Base-by-base conservation (phyloP, 2,888 invertebrate species). In the Tiliacea citrago region DNA sequence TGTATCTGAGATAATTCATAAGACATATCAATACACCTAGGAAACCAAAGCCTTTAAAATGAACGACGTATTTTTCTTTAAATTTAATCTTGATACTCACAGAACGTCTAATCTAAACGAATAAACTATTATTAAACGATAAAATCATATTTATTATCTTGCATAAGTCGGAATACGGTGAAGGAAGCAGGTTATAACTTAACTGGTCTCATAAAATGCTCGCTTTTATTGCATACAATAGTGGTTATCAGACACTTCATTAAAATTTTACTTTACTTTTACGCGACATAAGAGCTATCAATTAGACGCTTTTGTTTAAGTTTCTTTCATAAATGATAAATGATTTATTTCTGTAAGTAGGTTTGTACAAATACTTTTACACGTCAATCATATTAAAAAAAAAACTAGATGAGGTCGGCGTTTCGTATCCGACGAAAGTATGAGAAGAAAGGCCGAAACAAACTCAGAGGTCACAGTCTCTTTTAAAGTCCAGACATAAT, bases 141-240 rank as follows among this genome's bases (percentile, higher is more conserved):
- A 80, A 68, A 71, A 75, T 80, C 70, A 75, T 69, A 71, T 84
- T 82, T 84, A 84, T 60, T 68, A 68, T 68, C 65, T 58, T 58
- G 65, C 70, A 60, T 61, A 71, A 75, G 42, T 62, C 66, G 12
- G 57, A 55, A 42, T 42, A 66, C 61, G n/a, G 55, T 21, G 35
- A 45, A 67, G 75, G 60, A 67, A 76, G 47, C 42, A 13, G 58
- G 66, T 72, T 39, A 60, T 84, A 81, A 76, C 66, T 68, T 69
- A 66, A 63, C 68, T n/a, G 35, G 12, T n/a, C 68, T 57, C 81
- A 62, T 84, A 84, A 82, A 84, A 72, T 21, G 21, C 58, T 61
- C 58, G 71, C 49, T 71, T 82, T 84, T 82, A 84, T 81, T 81
- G 35, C 61, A 29, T 13, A 70, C 72, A 51, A n/a, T 24, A 39